Base-by-base conservation (phyloP, 2,888 invertebrate genomes). In the Electrophaes corylata region DNA sequence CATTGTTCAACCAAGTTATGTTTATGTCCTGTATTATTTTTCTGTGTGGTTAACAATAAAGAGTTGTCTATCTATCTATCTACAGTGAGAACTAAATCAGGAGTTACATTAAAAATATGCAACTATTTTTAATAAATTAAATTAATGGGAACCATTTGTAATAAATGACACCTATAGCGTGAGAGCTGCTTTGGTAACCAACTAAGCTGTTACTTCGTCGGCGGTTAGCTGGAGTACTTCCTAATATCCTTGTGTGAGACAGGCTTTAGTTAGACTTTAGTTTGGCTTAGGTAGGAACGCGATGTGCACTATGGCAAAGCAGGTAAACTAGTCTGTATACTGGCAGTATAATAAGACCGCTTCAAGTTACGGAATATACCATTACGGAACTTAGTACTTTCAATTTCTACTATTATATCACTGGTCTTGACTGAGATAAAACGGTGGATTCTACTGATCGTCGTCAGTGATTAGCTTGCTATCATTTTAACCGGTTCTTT, bases 391-490 rank as follows among this genome's bases (percentile, higher is more conserved):
- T 19, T 49, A 49, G 39, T 51, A 37, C 47, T 47, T 37, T 29
- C 31, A 50, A 40, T 51, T 57, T 57, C 41, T 50, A 46, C 33
- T 19, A 18, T 51, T 57, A 45, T 49, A 14, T 50, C 43, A 56
- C 44, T 16, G 31, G 40, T 39, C n/a, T n/a, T n/a, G n/a, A n/a
- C n/a, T 48, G 39, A 48, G 26, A 48, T 39, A 16, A 48, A 12
- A 12, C 20, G 11, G 20, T 41, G 37, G 16, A 6, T 39, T 29
- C 16, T 18, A 23, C 14, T 14, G 14, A 33, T 16, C 8, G 8
- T 8, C 14, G 37, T 37, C 26, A n/a, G 26, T 16, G 4, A 35
- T 35, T 35, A 12, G 5, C 1, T 14, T 35, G 12, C 14, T 3
- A 14, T 35, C 6, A 0, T n/a, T n/a, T 26, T 26, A 29, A 29